Base-by-base conservation (phyloP, 1,140 invertebrate species). In the Drosophila funebris region DNA sequence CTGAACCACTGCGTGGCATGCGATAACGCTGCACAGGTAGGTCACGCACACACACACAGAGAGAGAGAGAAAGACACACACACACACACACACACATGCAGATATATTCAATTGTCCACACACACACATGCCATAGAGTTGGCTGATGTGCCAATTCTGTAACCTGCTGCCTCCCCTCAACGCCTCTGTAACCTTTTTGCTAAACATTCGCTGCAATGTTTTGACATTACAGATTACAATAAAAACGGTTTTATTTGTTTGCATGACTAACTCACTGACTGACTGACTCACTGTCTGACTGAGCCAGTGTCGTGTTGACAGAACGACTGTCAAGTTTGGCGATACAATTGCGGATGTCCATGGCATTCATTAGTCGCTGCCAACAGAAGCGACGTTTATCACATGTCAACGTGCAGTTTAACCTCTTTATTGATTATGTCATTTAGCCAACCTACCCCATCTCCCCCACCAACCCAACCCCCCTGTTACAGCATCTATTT, bases 181-280 rank as follows among this genome's bases (percentile, higher is more conserved):
- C 27, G 9, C 50, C 14, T 8, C 16, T 44, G 20, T 27, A 58
- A 43, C 41, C 50, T 33, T 56, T 69, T 69, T 33, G 18, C 75
- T 63, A 68, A 83, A 83, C 78, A 82, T 83, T 60, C 79, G 60
- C 56, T 87, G 81, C 77, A 87, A 66, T 73, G 76, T 81, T 85
- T 78, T 81, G 78, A 75, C 82, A 87, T 82, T 78, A 68, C 63
- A 78, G 83, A 82, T 87, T 88, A 87, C 82, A 87, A 87, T 87
- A 87, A 87, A 87, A 88, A 54, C 82, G 82, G 63, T 87, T 85
- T 87, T 82, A 87, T 87, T 78, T 76, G 71, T 82, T 87, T 81
- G 78, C 78, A 66, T 77, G 77, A 84, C 76, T 50, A 41, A 62
- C 46, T 43, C 46, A 60, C 44, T n/a, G 31, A 11, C 58, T 22